Conservation (phyloP, 2,113 vertebrate species). For the Myrmecobius fasciatus region DNA sequence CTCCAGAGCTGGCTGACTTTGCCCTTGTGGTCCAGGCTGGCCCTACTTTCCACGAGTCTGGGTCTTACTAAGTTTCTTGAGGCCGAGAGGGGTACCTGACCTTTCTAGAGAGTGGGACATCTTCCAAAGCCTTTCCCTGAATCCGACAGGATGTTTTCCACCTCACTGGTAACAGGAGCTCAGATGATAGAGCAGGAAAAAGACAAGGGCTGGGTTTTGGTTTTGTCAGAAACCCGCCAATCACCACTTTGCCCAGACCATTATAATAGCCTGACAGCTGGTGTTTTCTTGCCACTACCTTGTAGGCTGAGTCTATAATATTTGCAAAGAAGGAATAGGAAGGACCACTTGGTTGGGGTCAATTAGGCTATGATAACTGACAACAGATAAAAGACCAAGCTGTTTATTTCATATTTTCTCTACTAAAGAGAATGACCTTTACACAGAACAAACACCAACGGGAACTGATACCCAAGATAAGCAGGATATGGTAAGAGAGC, state of each 20-base stretch:
- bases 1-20: not conserved
- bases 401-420: not conserved
- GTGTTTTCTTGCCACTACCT: not conserved
- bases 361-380: no score
- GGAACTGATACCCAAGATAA: not conserved
- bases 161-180: not conserved
- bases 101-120: not conserved
- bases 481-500: not conserved
- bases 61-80: not conserved
- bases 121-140: not conserved
- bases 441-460: not conserved
- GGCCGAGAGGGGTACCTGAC: not conserved
- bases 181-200: not conserved
- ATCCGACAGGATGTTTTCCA: not conserved
- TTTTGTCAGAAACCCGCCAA: not conserved
- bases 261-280: not conserved
- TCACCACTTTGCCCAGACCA: not conserved
- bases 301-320: not conserved
- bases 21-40: not conserved
- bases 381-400: not conserved
- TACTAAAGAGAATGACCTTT: not conserved
- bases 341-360: no score
- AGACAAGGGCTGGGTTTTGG: not conserved
- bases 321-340: not conserved
- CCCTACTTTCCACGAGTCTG: not conserved